Base-by-base conservation (phyloP, 1,140 invertebrate species). In the Drosophila bocki region DNA sequence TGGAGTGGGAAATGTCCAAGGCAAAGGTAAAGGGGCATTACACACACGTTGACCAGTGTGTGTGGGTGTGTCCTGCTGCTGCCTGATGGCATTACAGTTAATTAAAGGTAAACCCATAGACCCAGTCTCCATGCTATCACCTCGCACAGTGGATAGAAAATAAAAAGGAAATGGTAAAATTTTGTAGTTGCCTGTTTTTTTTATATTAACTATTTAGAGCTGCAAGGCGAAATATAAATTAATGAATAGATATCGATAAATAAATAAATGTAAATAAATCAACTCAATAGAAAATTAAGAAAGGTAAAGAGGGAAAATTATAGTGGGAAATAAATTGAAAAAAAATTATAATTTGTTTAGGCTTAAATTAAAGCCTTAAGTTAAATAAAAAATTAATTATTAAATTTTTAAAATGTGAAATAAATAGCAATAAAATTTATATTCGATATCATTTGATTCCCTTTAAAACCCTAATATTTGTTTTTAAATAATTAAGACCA, bases 91-190 rank as follows among this genome's bases (percentile, higher is more conserved):
- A 80, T 83, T 80, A 74, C 53, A 80, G 78, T 90, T 90, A 85
- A 90, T 88, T 88, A 88, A 85, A 85, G 85, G 69, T 71, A 76
- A 76, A 41, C 78, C 32, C 33, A 35, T 42, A 22, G 65, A 29
- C 19, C 17, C 51, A 29, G n/a, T 19, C 19, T 15, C 42, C 17
- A 33, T 4, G n/a, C 11, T n/a, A 37, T 29, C 50, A 22, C 13
- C 22, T 7, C 9, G 61, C 64, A 83, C 75, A 72, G 50, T 80
- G 81, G 47, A 26, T 59, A 51, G 44, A 53, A 29, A 60, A 41
- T 48, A 41, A 17, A n/a, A 22, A 33, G n/a, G 12, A 56, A 39
- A 47, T 17, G n/a, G 15, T 7, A 0, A 29, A 9, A 9, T 5
- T 8, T 48, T 48, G 29, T n/a, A 15, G 3, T 8, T 13, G 0